These are phyloP conservation scores for Amorpha juglandis DNA, from an alignment of 2,888 invertebrate genomes.

Conservation along the genomic window DNA sequence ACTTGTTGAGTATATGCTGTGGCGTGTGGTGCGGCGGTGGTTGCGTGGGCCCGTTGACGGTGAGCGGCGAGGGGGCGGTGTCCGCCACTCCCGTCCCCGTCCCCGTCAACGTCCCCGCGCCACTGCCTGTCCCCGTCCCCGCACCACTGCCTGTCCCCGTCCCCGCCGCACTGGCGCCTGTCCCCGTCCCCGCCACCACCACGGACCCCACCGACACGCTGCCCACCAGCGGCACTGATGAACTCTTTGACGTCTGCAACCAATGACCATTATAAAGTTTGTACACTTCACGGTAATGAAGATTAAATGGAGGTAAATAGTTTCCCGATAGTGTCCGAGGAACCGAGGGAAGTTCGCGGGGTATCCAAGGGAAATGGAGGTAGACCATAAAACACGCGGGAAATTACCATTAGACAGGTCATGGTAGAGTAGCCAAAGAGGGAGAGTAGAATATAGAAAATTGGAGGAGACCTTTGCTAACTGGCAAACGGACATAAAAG, in stretches of 20 bases:
- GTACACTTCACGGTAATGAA: not conserved
- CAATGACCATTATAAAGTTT: not conserved
- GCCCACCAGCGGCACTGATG: slow-evolving; percentile 46
- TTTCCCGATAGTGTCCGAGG: too few relatives aligned
- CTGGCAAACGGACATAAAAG: too few relatives aligned
- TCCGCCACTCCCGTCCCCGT: slow-evolving; percentile 44
- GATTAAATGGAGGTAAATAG: too few relatives aligned
- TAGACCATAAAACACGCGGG: too few relatives aligned
- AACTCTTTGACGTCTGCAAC: slow-evolving; percentile 48
- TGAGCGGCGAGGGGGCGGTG: slow-evolving; percentile 68
- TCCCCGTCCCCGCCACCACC: not conserved
- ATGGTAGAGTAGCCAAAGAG: too few relatives aligned
- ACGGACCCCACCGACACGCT: not conserved
- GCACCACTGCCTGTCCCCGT: slow-evolving; percentile 36
- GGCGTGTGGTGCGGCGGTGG: slow-evolving; percentile 59
- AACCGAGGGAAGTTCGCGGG: too few relatives aligned
- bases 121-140: slow-evolving; percentile 40
- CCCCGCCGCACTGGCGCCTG: slow-evolving; percentile 32
- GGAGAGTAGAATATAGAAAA: too few relatives aligned
- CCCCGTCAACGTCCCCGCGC: slow-evolving; percentile 38
- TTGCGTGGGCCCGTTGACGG: slow-evolving; percentile 71
- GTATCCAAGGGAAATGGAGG: too few relatives aligned
- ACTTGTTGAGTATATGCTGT: slow-evolving; percentile 74
- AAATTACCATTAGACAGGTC: too few relatives aligned
- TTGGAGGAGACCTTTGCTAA: too few relatives aligned